Evolutionary conservation across 2,113 vertebrate genomes (phyloP), one percentile per base, ranked within the genome.

Genomic region (Pluvialis apricaria): DNA sequence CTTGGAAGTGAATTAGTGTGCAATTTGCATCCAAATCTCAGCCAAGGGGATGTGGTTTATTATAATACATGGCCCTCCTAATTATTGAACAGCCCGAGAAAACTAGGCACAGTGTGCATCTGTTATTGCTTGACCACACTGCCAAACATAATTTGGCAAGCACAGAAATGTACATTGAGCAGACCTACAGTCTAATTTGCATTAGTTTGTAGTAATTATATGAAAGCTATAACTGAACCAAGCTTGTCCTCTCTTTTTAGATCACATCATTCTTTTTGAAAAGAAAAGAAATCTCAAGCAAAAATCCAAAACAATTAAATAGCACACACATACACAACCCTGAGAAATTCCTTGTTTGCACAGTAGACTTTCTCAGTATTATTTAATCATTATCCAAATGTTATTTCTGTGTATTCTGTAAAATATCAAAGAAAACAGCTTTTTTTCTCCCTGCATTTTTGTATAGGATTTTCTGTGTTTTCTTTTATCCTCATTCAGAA

Each of bases 31-130:
- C 98, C 98, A 98, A 98, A 98, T 98, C 98, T 98, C 96, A 98
- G 98, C 99, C 98, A 99, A 99, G 97, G 98, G 99, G 99, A 99
- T 99, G 99, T 99, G 99, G 99, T 98, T 98, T 98, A 99, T 99
- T 99, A 99, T 98, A 98, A 98, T 97, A 98, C 97, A 97, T 98
- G 97, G 98, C 98, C 98, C 98, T 98, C 96, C 96, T 99, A 98
- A 99, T 99, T 99, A 98, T 98, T 98, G 98, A 98, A 98, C 98
- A 98, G 98, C 98, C 98, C 98, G 98, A 98, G 98, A 98, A 98
- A 98, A 98, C 98, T 98, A 98, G 97, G 98, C 97, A 97, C 98
- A 98, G 96, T 97, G 95, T 98, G 97, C 98, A 98, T 98, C 98
- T 98, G 98, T 98, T 98, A 98, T 98, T 98, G 98, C 98, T 98